Conservation (phyloP, 2,113 vertebrate genomes). For the Podarcis muralis region DNA sequence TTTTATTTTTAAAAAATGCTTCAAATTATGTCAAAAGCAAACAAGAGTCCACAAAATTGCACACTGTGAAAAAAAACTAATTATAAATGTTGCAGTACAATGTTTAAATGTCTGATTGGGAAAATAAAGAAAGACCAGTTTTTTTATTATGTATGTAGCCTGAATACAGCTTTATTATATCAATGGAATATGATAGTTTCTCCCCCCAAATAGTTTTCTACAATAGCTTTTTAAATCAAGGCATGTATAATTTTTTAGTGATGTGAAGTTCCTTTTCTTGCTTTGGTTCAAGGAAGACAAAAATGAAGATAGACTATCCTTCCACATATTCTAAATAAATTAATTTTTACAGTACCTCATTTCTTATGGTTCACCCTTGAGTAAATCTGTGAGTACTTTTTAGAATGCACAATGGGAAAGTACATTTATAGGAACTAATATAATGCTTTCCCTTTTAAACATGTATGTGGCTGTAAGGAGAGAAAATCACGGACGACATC, state of each 20-base stretch:
- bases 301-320: background rate
- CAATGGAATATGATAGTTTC: background rate
- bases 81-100: background rate
- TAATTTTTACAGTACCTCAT: background rate
- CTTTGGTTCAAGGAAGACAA: background rate
- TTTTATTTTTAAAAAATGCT: background rate
- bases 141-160: background rate
- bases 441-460: background rate
- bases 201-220: background rate
- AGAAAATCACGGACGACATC: too few relatives aligned
- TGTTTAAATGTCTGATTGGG: background rate
- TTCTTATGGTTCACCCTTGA: background rate
- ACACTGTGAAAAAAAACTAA: too few relatives aligned
- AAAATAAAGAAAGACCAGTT: background rate
- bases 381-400: background rate
- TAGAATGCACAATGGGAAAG: conserved; percentile 32
- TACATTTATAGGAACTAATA: conserved; percentile 8
- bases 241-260: background rate
- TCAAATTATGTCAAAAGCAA: too few relatives aligned
- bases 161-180: background rate
- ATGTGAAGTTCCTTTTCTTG: background rate
- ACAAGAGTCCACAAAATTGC: too few relatives aligned
- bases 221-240: background rate
- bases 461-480: background rate
- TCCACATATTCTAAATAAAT: background rate